Evolutionary conservation across 2,113 vertebrate species (phyloP).

Genomic region (Albula glossodonta): DNA sequence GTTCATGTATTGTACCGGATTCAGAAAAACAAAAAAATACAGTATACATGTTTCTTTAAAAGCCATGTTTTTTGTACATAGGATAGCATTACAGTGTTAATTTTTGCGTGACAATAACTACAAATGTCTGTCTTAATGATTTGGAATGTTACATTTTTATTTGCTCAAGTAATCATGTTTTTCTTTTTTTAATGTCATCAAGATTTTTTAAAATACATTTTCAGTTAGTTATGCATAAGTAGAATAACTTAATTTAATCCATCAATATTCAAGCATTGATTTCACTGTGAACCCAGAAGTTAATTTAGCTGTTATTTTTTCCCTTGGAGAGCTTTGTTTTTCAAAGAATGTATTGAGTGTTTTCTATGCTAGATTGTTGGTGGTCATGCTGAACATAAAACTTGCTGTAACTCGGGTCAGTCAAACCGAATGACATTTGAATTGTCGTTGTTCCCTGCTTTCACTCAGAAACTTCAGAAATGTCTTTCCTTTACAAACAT

Average conservation of each 20-base stretch:
- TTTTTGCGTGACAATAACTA: conserved; percentile 41
- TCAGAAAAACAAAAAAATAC: neutral
- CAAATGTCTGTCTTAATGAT: conserved; percentile 38
- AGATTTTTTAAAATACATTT: neutral
- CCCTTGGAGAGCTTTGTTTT: conserved; percentile 1
- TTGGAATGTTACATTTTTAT: conserved; percentile 21
- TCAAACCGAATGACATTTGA: neutral
- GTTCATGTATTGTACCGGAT: conserved; percentile 13
- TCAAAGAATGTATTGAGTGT: conserved; percentile 17
- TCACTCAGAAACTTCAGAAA: neutral
- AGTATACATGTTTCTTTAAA: conserved; percentile 16
- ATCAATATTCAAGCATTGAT: neutral
- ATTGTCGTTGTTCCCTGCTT: neutral
- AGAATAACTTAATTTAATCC: neutral
- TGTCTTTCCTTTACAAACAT: neutral
- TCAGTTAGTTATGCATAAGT: neutral
- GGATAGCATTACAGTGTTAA: conserved; percentile 48
- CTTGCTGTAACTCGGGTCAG: neutral
- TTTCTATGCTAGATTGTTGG: conserved; percentile 1
- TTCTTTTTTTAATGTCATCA: neutral
- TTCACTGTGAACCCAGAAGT: conserved; percentile 15
- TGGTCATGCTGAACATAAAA: neutral
- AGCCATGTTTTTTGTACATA: conserved; percentile 62
- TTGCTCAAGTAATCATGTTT: conserved; percentile 12
- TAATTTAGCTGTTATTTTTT: neutral